phyloP scores from a whole-genome alignment of 2,113 vertebrate species.

The Tor tambroides region DNA sequence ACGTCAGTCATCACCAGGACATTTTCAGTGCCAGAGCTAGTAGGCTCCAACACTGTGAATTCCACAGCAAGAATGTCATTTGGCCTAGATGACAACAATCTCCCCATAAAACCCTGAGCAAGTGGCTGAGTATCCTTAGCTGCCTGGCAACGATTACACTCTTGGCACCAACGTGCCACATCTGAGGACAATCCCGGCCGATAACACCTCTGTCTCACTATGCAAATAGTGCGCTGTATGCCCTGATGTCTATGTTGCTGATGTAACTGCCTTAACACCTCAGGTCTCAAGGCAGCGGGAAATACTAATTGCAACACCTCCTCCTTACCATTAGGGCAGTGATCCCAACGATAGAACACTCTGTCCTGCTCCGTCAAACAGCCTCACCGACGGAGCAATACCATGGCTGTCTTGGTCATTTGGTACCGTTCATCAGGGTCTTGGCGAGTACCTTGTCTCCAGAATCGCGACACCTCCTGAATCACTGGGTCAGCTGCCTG shows the following conservation, averaged over 20 bases:
- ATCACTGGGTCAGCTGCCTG: no score
- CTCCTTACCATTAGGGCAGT: neutral
- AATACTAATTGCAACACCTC: neutral
- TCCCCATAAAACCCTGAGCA: neutral
- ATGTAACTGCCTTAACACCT: neutral
- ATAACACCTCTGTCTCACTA: no score
- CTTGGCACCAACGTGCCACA: neutral
- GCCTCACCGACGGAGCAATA: neutral
- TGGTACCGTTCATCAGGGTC: neutral
- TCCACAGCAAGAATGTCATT: neutral
- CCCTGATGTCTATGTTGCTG: neutral
- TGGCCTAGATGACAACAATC: neutral
- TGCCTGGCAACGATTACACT: neutral
- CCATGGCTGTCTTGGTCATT: neutral
- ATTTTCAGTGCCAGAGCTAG: no score
- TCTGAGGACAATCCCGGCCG: no score
- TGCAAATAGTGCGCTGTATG: no score
- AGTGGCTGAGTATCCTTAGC: neutral
- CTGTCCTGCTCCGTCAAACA: neutral
- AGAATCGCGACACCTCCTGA: no score
- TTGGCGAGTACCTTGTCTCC: neutral
- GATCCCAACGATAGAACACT: neutral
- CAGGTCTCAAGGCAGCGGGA: neutral
- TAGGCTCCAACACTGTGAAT: neutral
- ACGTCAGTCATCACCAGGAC: no score